Evolutionary conservation across 1,140 invertebrate species (phyloP), one percentile per base, ranked within the genome.

Genomic region (Zophobas morio): DNA sequence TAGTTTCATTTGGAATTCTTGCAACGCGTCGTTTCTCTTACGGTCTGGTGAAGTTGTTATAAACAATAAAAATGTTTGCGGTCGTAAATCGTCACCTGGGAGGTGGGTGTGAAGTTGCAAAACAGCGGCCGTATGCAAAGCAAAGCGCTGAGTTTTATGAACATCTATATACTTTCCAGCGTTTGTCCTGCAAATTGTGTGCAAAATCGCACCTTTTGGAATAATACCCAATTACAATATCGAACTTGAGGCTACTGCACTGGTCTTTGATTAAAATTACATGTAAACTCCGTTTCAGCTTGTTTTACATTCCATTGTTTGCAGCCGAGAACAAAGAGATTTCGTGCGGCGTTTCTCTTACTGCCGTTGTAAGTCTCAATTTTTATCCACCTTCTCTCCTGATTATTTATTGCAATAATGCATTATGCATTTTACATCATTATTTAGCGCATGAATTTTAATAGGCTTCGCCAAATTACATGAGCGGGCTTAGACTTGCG

Each of bases 301-400:
- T 85, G 84, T 85, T 85, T 85, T 85, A 85, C 84, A 85, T 85
- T 85, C 84, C 82, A 85, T 85, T 85, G 84, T 85, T 83, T 83
- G 80, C 80, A 81, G 78, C 79, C 78, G 79, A 83, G 82, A 84
- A 85, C 83, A 85, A 85, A 84, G 84, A 81, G 76, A 82, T 82
- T 82, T 84, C 84, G 84, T 84, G 84, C 81, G 78, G 83, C 82
- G 78, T 82, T 83, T 83, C 83, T 83, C 82, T 81, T 75, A 82
- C 76, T 80, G 78, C 77, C 79, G 75, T 78, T 81, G 78, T 80
- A 83, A 81, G 84, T 84, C 83, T 84, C 83, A 84, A 85, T 85
- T 85, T 85, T 85, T 85, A 77, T 76, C 78, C 82, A 80, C 81
- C 81, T 82, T 74, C 53, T 57, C 42, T 8, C 47, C n/a, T 56